Conservation (phyloP, 2,797 vertebrate genomes). For the Coracias cyanogaster region DNA sequence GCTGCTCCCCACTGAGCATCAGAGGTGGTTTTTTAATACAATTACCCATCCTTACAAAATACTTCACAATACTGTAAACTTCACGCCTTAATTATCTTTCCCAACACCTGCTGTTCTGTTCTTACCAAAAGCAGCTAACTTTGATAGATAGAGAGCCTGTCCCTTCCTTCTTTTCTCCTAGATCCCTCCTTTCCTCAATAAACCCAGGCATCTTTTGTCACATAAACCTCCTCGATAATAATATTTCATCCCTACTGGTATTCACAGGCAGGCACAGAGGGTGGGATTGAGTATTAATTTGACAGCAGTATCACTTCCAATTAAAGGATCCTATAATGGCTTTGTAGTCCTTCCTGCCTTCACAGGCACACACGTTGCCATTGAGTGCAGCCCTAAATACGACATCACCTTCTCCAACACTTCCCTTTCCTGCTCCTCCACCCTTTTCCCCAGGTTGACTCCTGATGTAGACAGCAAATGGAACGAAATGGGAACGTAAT, state of each 20-base stretch:
- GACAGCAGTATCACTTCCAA: neutral
- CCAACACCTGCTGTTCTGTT: neutral
- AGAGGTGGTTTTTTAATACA: neutral
- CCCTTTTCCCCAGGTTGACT: neutral
- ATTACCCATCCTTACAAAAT: neutral
- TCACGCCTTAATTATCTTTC: slow-evolving; percentile 13
- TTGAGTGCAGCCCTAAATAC: neutral
- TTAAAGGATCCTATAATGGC: neutral
- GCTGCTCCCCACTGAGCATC: neutral
- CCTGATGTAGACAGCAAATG: neutral
- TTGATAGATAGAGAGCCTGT: neutral
- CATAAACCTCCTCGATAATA: neutral
- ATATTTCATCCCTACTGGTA: neutral
- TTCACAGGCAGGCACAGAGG: neutral
- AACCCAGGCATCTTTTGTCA: neutral
- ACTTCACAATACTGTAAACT: neutral
- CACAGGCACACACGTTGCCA: neutral
- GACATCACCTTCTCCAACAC: neutral
- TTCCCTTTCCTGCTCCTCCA: neutral
- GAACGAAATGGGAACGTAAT: neutral
- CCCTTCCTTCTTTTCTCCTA: neutral
- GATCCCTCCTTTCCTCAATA: neutral
- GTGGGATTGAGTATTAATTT: neutral
- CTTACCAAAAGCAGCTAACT: neutral
- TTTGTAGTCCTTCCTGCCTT: neutral